These are phyloP conservation scores for Trematocara stigmaticum DNA, from an alignment of 2,113 vertebrate species.

Conservation along the genomic window DNA sequence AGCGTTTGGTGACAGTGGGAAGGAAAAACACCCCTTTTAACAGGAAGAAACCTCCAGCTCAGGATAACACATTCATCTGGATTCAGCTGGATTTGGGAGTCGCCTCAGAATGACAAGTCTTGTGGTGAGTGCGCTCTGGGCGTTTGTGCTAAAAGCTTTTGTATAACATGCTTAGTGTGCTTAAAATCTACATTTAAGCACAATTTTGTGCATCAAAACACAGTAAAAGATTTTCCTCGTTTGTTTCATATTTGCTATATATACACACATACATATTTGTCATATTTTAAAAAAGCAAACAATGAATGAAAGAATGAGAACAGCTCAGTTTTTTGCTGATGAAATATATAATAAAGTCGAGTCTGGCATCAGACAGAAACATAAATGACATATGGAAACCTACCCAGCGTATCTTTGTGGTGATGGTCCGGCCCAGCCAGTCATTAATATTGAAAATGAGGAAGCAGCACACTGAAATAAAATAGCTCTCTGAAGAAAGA, in stretches of 20 bases:
- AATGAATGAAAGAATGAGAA: background rate
- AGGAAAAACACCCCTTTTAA: background rate
- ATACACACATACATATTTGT: rapidly evolving
- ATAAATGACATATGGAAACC: background rate
- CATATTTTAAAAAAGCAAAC: background rate
- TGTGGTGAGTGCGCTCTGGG: background rate
- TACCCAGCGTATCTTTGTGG: constrained; percentile 78
- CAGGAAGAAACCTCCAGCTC: background rate
- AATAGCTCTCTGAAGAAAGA: constrained; percentile 69
- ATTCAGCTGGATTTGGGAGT: background rate
- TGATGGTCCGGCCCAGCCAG: constrained; percentile 78
- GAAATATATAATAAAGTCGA: background rate
- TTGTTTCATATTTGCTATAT: background rate
- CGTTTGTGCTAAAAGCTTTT: background rate
- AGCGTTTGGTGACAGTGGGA: background rate
- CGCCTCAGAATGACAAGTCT: rapidly evolving
- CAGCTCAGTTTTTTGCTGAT: background rate
- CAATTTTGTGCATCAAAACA: background rate
- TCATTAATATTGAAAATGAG: constrained; percentile 82
- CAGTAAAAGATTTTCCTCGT: background rate
- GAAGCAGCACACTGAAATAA: constrained; percentile 83
- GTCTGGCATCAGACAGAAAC: background rate
- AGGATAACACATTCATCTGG: background rate
- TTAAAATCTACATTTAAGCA: background rate
- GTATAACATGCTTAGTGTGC: background rate